phyloP scores from a whole-genome alignment of 2,797 vertebrate genomes.

The Aphelocoma californica region DNA sequence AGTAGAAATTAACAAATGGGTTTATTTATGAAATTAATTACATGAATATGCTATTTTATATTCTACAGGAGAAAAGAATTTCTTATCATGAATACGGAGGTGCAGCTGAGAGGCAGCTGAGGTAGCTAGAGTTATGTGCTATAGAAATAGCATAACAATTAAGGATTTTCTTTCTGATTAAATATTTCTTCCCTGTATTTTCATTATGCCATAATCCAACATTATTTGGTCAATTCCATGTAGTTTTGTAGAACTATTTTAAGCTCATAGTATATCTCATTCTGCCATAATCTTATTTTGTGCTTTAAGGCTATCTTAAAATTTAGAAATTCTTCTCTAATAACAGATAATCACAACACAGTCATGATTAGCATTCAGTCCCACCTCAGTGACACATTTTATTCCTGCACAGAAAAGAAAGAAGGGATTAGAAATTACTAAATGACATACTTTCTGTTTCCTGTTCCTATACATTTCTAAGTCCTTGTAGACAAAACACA shows the following conservation, averaged over 20 bases:
- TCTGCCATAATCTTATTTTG: background rate
- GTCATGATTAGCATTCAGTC: background rate
- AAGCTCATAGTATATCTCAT: background rate
- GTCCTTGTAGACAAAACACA: background rate
- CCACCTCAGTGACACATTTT: background rate
- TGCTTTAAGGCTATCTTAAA: background rate
- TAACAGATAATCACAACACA: background rate
- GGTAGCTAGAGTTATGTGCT: background rate
- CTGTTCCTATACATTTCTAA: background rate
- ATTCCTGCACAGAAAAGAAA: background rate
- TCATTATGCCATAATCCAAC: background rate
- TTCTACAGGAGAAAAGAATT: background rate
- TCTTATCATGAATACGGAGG: background rate
- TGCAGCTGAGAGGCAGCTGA: background rate
- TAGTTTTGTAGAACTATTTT: background rate
- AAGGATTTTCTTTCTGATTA: background rate
- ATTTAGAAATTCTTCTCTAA: background rate
- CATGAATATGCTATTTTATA: background rate
- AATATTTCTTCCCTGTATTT: background rate
- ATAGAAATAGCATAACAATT: background rate
- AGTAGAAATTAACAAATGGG: background rate
- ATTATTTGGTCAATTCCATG: background rate
- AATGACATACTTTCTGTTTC: background rate
- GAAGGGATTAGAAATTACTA: background rate
- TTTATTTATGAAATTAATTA: background rate